These are phyloP conservation scores for Canis aureus DNA, from an alignment of 2,113 vertebrate genomes.

Conservation along the genomic window DNA sequence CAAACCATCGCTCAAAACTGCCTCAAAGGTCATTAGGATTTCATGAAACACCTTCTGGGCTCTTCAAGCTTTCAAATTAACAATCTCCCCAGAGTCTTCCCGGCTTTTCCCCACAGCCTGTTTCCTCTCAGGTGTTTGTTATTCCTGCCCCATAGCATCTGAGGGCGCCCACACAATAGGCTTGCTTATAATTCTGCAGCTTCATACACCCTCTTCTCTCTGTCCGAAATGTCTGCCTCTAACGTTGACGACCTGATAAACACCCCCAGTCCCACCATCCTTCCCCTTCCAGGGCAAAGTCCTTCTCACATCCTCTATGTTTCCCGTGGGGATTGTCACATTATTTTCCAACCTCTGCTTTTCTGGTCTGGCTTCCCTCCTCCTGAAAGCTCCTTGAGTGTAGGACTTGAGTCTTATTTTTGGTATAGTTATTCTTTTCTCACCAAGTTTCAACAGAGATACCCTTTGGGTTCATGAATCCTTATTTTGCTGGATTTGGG, in stretches of 20 bases:
- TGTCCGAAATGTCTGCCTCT: neutral
- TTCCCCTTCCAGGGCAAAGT: neutral
- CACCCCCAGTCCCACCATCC: neutral
- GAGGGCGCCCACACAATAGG: rapidly evolving
- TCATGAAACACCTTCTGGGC: neutral
- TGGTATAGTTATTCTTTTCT: neutral
- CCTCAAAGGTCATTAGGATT: neutral
- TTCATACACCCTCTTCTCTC: neutral
- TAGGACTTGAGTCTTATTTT: neutral
- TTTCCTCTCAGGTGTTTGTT: neutral
- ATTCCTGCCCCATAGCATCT: neutral
- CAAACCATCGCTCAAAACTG: neutral
- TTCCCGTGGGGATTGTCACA: neutral
- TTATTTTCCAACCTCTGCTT: neutral
- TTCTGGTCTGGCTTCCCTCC: neutral
- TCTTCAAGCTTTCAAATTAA: neutral
- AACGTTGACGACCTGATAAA: neutral
- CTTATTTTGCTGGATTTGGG: slow-evolving; percentile 41
- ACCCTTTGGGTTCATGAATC: neutral
- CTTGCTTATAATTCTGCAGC: neutral
- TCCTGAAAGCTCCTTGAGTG: neutral
- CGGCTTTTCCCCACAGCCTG: neutral
- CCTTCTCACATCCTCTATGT: neutral
- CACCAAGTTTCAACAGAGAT: neutral
- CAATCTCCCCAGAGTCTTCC: neutral